Percentiles rank a stretch among this genome's conserved stretches.
These are phyloP conservation scores for Microtus ochrogaster DNA, from an alignment of 2,113 vertebrate species.

Conservation along the genomic window DNA sequence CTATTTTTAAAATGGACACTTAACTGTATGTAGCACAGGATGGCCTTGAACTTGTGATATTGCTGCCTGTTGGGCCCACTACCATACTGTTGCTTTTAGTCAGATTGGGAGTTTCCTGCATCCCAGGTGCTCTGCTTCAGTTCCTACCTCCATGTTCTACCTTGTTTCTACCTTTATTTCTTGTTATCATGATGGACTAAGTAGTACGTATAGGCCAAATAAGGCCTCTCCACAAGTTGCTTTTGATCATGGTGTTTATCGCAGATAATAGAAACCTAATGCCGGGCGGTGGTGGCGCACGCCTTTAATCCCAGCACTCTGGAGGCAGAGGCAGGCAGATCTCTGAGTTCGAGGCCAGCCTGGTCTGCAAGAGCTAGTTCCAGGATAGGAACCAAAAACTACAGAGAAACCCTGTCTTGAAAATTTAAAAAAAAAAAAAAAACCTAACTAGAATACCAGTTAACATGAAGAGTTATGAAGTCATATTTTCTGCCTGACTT, in stretches of 20 bases:
- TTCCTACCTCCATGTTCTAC: not conserved
- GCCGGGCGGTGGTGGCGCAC: too few species aligned
- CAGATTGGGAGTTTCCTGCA: not conserved
- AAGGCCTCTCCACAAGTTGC: not conserved
- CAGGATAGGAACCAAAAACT: too few species aligned
- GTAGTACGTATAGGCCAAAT: not conserved
- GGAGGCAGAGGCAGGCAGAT: too few species aligned
- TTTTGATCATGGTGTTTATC: not conserved
- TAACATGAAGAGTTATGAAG: not conserved
- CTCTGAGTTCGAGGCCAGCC: too few species aligned
- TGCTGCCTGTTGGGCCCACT: not conserved
- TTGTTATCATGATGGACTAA: not conserved
- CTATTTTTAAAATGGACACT: not conserved
- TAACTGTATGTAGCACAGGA: not conserved
- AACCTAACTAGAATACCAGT: not conserved
- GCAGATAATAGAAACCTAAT: not conserved
- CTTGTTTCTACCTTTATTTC: not conserved
- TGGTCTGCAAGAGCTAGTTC: too few species aligned
- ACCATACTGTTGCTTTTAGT: not conserved
- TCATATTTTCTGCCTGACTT: not conserved
- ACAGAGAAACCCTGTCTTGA: too few species aligned
- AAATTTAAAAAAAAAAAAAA: too few species aligned
- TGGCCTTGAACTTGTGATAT: not conserved
- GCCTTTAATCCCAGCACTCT: too few species aligned
- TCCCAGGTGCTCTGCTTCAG: not conserved